Evolutionary conservation across 2,113 vertebrate species (phyloP).

Genomic region (Gila orcuttii): DNA sequence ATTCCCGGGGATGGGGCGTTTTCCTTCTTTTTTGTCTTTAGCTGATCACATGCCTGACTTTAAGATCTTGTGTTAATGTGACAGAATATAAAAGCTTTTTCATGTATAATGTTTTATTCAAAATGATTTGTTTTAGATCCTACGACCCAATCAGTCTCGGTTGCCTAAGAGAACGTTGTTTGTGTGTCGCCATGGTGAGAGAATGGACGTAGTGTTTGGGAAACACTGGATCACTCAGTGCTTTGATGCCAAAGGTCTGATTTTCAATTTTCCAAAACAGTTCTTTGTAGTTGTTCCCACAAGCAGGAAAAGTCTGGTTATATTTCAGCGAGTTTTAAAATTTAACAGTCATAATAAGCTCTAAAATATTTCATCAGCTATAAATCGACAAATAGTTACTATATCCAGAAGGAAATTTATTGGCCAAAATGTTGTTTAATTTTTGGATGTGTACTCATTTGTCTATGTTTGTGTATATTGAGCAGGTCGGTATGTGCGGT

Average conservation of each 20-base stretch:
- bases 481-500: conserved; percentile 90
- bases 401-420: not conserved
- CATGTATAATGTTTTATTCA: not conserved
- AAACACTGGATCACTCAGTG: conserved; percentile 98
- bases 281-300: not conserved
- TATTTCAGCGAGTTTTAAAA: not conserved
- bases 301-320: not conserved
- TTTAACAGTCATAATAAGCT: not conserved
- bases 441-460: not conserved
- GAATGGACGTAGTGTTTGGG: conserved; percentile 98
- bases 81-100: not conserved
- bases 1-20: too few species aligned
- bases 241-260: conserved; percentile 95
- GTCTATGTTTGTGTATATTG: not conserved
- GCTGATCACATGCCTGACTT: too few species aligned
- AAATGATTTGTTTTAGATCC: conserved; percentile 72
- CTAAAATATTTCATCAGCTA: not conserved
- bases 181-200: conserved; percentile 95
- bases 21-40: too few species aligned
- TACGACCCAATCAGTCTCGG: conserved; percentile 78
- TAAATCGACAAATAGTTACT: not conserved
- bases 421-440: not conserved
- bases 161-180: conserved; percentile 89
- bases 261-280: conserved; percentile 15
- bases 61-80: not conserved